These are phyloP conservation scores for Pipistrellus pygmaeus DNA, from an alignment of 2,797 vertebrate genomes.

Conservation along the genomic window DNA sequence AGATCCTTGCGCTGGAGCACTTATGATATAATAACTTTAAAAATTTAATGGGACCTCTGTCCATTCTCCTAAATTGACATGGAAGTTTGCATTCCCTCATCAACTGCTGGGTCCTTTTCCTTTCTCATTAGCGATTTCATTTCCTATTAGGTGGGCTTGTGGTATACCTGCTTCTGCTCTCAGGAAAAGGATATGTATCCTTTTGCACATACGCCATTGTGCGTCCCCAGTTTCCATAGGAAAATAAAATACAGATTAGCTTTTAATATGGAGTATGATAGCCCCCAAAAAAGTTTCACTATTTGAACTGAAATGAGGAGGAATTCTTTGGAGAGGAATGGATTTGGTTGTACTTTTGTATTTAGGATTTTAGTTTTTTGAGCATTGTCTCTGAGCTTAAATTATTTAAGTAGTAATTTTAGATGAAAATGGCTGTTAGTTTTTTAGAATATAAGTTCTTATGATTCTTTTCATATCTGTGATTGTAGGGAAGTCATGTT, in stretches of 20 bases:
- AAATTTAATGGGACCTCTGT: neutral
- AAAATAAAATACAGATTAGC: constrained; percentile 64
- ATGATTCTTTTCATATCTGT: constrained; percentile 81
- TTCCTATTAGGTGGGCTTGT: neutral
- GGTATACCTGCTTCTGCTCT: neutral
- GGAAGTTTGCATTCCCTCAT: constrained; percentile 30
- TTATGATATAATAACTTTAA: neutral
- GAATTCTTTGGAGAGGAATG: constrained; percentile 42
- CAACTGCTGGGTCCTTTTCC: neutral
- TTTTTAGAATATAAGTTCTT: constrained; percentile 76
- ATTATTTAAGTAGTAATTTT: constrained; percentile 86
- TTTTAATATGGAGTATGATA: constrained; percentile 54
- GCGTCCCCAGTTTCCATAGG: constrained; percentile 50
- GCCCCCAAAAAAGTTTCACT: neutral
- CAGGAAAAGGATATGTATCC: neutral
- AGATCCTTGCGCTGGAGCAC: neutral
- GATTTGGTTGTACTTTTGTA: constrained; percentile 59
- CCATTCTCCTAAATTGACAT: neutral
- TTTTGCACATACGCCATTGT: neutral
- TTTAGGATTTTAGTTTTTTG: constrained; percentile 72
- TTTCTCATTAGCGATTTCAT: neutral
- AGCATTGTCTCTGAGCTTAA: constrained; percentile 81
- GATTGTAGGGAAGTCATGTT: constrained; percentile 81
- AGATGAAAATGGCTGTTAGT: constrained; percentile 83
- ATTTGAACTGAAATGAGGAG: constrained; percentile 53